Evolutionary conservation across 2,888 invertebrate genomes (phyloP), one percentile per base, ranked within the genome.

Genomic region (Dilophus febrilis): DNA sequence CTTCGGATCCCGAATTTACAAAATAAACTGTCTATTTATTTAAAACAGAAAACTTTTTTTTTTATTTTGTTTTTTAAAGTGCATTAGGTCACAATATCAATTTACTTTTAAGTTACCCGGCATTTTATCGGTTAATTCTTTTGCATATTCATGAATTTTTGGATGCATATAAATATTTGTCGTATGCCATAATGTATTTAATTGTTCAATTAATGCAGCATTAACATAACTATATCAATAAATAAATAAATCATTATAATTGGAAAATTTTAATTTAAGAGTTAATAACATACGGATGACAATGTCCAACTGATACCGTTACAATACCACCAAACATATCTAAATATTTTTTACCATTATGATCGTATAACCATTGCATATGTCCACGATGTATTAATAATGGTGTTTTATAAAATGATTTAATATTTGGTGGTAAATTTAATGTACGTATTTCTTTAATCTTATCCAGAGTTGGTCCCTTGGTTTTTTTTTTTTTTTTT

Each of bases 291-390:
- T 68, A 92, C 90, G 95, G 94, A 66, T 97, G 97, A 56, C 90
- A 91, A 59, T 97, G 97, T 17, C 95, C 95, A 3, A 95, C 91
- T 40, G 91, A 91, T 30, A 97, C 87, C 0, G 97, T 98, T 13
- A 92, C 94, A 50, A 98, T 95, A 7, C 97, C 97, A 5, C 80
- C 95, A 56, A 92, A 90, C 67, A 97, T 75, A 59, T 98, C 97
- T 47, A 98, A 67, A 60, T 94, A 98, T 50, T 88, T 70, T 46
- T 71, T 75, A 4, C 91, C 91, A 40, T 74, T 69, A 46, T 82
- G 72, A 59, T 95, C 94, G 61, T 75, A 95, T 5, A 95, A 61
- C 82, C 86, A 95, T 61, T 95, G 95, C 76, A 82, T 87, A 53
- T 80, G 71, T 0, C 88, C 94, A 52, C 84, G 82, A 53, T 83